Percentiles rank a stretch among this genome's conserved stretches.
Evolutionary conservation across 2,113 vertebrate species (phyloP).

Genomic region (Electrona antarctica): DNA sequence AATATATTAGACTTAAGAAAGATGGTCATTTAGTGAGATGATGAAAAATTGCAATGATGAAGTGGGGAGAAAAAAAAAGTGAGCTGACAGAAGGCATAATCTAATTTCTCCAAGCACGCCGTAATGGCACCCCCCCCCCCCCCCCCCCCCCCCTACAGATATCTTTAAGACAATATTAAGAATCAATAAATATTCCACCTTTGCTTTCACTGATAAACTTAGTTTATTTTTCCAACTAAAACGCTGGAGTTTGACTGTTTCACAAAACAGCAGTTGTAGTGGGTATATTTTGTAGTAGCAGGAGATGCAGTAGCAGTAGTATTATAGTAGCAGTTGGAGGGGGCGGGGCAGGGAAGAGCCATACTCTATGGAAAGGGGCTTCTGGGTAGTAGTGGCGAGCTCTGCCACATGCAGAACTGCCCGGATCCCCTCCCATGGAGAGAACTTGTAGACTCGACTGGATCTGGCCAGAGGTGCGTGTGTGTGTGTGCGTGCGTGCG

Average conservation of each 20-base stretch:
- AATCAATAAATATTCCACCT: constrained; percentile 79
- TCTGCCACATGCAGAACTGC: constrained; percentile 38
- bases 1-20: constrained; percentile 28
- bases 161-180: constrained; percentile 66
- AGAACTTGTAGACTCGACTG: constrained; percentile 39
- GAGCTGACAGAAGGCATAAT: constrained; percentile 54
- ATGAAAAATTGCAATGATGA: constrained; percentile 41
- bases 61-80: constrained; percentile 14
- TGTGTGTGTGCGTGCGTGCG: no score
- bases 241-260: constrained; percentile 76
- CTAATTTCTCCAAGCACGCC: constrained; percentile 48
- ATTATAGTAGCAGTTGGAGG: constrained; percentile 43
- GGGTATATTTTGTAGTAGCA: constrained; percentile 75
- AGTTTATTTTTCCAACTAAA: constrained; percentile 79
- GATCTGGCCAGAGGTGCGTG: constrained; percentile 32
- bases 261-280: constrained; percentile 79
- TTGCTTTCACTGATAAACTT: constrained; percentile 65
- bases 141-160: constrained; percentile 43
- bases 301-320: constrained; percentile 81
- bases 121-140: constrained; percentile 43
- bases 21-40: constrained; percentile 49
- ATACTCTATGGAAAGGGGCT: constrained; percentile 47
- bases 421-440: constrained; percentile 37
- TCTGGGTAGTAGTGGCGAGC: constrained; percentile 1
- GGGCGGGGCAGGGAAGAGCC: constrained; percentile 24